A percentile compares a stretch with the other conserved stretches of the same genome.
Evolutionary conservation across 2,113 vertebrate genomes (phyloP).

Genomic region (Gallinago paraguaiae): DNA sequence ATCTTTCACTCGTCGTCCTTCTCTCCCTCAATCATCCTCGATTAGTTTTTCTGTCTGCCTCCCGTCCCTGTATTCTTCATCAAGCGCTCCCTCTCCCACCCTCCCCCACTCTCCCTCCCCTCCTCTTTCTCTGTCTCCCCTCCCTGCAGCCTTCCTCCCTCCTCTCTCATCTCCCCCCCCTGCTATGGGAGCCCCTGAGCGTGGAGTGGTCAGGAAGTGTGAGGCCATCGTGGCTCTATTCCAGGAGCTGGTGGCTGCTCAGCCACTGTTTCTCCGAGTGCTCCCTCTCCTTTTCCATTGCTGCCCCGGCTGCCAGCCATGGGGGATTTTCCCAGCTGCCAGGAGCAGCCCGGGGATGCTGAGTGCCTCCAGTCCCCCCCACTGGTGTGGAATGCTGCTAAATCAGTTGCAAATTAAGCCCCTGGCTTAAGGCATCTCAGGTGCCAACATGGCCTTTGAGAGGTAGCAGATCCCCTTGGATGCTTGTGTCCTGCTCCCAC

Average conservation of each 20-base stretch:
- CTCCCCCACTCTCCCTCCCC: not conserved
- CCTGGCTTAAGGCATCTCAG: not conserved
- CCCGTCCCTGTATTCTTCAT: not conserved
- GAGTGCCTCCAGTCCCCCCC: not conserved
- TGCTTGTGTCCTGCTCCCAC: not conserved
- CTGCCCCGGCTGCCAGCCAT: not conserved
- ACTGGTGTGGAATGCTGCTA: not conserved
- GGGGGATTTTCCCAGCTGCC: not conserved
- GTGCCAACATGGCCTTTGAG: not conserved
- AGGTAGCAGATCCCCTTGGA: not conserved
- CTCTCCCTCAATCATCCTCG: slow-evolving; percentile 46
- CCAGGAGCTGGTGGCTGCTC: not conserved
- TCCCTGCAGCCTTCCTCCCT: not conserved
- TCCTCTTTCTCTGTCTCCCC: not conserved
- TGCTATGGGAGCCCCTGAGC: not conserved
- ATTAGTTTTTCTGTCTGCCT: slow-evolving; percentile 38
- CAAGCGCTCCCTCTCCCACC: not conserved
- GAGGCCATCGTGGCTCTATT: not conserved
- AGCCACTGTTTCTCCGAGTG: rapidly evolving
- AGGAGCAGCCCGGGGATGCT: not conserved
- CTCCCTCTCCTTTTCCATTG: not conserved
- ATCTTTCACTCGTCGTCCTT: slow-evolving; percentile 25
- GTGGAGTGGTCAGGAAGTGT: rapidly evolving
- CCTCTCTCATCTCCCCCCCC: not conserved
- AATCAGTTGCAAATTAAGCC: not conserved